A percentile compares a stretch with the other conserved stretches of the same genome.
phyloP scores from a whole-genome alignment of 2,113 vertebrate species.

The Haliaeetus leucogaster region DNA sequence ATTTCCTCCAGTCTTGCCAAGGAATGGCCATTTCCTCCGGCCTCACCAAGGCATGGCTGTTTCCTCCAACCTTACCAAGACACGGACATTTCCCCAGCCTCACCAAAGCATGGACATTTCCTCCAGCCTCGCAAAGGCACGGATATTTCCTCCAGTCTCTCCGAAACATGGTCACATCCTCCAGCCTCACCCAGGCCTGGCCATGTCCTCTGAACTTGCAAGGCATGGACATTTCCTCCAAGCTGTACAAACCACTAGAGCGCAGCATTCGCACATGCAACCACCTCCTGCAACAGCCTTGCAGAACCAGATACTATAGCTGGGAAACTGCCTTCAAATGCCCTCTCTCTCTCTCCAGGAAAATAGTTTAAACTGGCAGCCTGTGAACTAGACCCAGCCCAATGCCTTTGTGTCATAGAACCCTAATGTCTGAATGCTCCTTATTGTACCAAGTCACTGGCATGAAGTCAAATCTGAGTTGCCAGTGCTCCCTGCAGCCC shows the following conservation, averaged over 20 bases:
- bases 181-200: neutral
- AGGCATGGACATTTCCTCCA: neutral
- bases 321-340: neutral
- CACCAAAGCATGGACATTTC: neutral
- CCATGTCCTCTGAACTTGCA: neutral
- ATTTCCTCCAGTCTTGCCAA: neutral
- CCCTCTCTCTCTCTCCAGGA: neutral
- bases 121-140: neutral
- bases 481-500: neutral
- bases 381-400: neutral
- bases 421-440: neutral
- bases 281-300: neutral
- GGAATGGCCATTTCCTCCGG: too few relatives aligned
- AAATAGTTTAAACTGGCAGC: neutral
- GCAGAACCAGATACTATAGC: accelerated
- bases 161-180: neutral
- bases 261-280: neutral
- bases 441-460: neutral
- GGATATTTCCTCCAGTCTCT: neutral
- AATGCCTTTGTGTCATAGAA: neutral
- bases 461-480: neutral
- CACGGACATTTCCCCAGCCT: neutral
- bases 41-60: too few relatives aligned
- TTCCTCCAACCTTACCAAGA: neutral
- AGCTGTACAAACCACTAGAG: neutral